Conservation (phyloP, 2,888 invertebrate genomes). For the Thyatira batis region DNA sequence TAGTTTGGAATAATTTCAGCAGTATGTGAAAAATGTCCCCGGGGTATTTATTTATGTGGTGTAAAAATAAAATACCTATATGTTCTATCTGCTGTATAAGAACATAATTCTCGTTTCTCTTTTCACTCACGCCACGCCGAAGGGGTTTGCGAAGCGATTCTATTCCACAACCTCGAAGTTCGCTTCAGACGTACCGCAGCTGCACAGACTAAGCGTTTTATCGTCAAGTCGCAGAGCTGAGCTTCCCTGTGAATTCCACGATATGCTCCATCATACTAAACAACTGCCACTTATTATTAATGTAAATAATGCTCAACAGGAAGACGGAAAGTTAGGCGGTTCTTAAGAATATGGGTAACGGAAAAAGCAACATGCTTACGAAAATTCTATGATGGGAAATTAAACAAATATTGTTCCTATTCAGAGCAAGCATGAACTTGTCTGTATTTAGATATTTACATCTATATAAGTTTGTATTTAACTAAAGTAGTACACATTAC, state of each 20-base stretch:
- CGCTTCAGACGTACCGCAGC: conserved; percentile 53
- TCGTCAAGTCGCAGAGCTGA: conserved; percentile 63
- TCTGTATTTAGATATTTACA: too few relatives aligned
- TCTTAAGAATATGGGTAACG: too few relatives aligned
- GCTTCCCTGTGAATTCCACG: conserved; percentile 45
- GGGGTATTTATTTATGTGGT: too few relatives aligned
- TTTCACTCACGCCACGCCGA: conserved; percentile 18
- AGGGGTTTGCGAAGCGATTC: conserved; percentile 41
- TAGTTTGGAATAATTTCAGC: too few relatives aligned
- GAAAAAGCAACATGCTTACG: too few relatives aligned
- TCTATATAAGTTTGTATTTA: too few relatives aligned
- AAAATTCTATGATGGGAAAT: too few relatives aligned
- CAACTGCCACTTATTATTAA: neutral
- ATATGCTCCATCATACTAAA: conserved; percentile 32
- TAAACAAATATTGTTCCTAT: too few relatives aligned
- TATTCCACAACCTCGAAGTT: conserved; percentile 51
- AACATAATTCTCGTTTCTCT: conserved; percentile 6
- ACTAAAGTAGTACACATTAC: too few relatives aligned
- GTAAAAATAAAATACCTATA: too few relatives aligned
- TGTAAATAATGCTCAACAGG: neutral
- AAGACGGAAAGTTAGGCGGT: neutral
- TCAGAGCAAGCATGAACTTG: too few relatives aligned
- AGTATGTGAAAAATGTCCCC: too few relatives aligned
- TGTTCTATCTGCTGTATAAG: conserved; percentile 7
- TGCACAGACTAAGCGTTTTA: conserved; percentile 75